These are phyloP conservation scores for Cyphomyrus discorhynchus DNA, from an alignment of 2,113 vertebrate species.

Conservation along the genomic window DNA sequence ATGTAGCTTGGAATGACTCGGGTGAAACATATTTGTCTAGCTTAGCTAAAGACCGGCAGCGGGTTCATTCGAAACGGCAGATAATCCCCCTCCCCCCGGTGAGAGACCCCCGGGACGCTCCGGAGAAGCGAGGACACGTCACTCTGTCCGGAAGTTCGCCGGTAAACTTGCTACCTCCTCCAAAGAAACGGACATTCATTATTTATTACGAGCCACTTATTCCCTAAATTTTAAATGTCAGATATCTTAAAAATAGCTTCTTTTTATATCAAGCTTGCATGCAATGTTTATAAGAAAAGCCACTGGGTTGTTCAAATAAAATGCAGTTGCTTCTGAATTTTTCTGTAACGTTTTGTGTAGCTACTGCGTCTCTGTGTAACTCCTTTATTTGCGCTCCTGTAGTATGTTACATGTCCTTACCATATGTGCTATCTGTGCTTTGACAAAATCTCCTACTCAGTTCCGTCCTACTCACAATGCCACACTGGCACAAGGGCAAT, in stretches of 20 bases:
- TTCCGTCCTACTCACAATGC: not conserved
- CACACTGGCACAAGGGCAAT: not conserved
- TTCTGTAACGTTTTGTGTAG: not conserved
- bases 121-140: not conserved
- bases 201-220: slow-evolving; percentile 41
- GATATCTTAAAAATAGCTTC: slow-evolving; percentile 42
- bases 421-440: not conserved
- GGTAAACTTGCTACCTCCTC: not conserved
- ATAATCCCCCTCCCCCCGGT: not conserved
- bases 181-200: slow-evolving; percentile 30
- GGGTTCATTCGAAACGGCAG: not conserved
- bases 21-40: not conserved
- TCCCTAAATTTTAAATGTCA: slow-evolving; percentile 42
- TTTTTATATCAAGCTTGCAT: slow-evolving; percentile 28
- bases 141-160: not conserved
- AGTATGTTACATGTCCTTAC: not conserved
- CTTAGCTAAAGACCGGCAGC: not conserved
- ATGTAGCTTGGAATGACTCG: not conserved
- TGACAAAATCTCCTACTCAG: not conserved
- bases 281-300: not conserved
- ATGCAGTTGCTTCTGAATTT: not conserved
- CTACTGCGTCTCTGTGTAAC: not conserved
- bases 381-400: not conserved
- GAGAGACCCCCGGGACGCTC: not conserved
- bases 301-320: not conserved